Evolutionary conservation across 2,888 invertebrate genomes (phyloP), one percentile per base, ranked within the genome.

Genomic region (Melikaiella ostensackeni): DNA sequence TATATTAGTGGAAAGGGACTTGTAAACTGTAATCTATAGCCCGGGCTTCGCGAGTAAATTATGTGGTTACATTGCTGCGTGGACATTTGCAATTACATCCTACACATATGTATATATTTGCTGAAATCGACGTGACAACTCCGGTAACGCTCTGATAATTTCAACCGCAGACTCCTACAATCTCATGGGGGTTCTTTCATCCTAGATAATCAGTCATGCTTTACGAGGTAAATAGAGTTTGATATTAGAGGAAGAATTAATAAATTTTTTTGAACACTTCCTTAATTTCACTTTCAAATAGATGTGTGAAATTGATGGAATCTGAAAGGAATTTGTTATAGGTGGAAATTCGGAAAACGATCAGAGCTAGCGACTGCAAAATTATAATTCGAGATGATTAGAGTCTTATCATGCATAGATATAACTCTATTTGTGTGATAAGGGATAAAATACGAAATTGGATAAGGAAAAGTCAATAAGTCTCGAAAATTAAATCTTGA

Each of bases 1-100:
- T 50, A n/a, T 9, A 6, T 16, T 24, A 59, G 21, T 27, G 27
- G 11, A 6, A 16, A 13, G 24, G 59, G 59, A 59, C n/a, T 55
- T 55, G 50, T 9, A 55, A n/a, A 21, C 59, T 24, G 57, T 24
- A 57, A 57, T 57, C 11, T 57, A 24, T 57, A 57, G 24, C 62
- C 75, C 70, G 35, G 61, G 73, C 61, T 76, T 63, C 63, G 73
- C 46, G 33, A 50, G 62, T 61, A 63, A 73, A 78, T 70, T 50
- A 75, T 24, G 24, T 27, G 16, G 59, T 38, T 42, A 74, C 59
- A 77, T 21, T 24, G 78, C 50, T 38, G 62, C 63, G 63, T 63
- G 78, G 62, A 75, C 62, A 77, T 42, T 77, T 42, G 5, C 16
- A 42, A 42, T 38, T 61, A 77, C 75, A 77, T 77, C 75, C 75